Evolutionary conservation across 2,113 vertebrate species (phyloP).

Genomic region (Odontesthes bonariensis): DNA sequence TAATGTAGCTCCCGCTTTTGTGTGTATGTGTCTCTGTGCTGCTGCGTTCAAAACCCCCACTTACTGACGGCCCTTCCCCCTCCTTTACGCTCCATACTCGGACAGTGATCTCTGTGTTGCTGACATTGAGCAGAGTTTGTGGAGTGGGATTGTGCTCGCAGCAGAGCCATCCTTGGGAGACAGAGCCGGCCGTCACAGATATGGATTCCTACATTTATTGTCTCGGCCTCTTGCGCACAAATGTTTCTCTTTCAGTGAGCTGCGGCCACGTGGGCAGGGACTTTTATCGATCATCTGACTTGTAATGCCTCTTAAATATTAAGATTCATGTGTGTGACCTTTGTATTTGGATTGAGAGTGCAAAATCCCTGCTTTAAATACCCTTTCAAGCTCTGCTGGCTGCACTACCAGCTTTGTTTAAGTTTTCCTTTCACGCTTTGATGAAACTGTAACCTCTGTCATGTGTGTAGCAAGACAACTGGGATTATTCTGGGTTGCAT

Average conservation of each 20-base stretch:
- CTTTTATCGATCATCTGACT: slow-evolving; percentile 74
- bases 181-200: slow-evolving; percentile 50
- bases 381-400: slow-evolving; percentile 16
- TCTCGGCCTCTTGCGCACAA: slow-evolving; percentile 37
- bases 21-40: slow-evolving; percentile 8
- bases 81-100: slow-evolving; percentile 3
- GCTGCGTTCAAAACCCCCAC: slow-evolving; percentile 1
- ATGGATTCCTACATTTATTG: slow-evolving; percentile 63
- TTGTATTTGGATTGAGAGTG: slow-evolving; percentile 61
- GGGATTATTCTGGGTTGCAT: slow-evolving; percentile 17
- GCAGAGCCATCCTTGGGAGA: slow-evolving; percentile 55
- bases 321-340: slow-evolving; percentile 74
- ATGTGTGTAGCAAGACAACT: slow-evolving; percentile 1
- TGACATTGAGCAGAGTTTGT: slow-evolving; percentile 54
- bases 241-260: slow-evolving; percentile 67
- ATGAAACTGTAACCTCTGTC: slow-evolving; percentile 12
- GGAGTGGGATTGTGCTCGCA: slow-evolving; percentile 44
- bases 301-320: slow-evolving; percentile 75
- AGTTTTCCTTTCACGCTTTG: slow-evolving; percentile 17
- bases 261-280: slow-evolving; percentile 31
- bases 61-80: slow-evolving; percentile 27
- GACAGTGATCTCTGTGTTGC: slow-evolving; percentile 52
- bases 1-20: neutral
- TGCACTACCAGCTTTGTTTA: slow-evolving; percentile 28
- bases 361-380: slow-evolving; percentile 49